phyloP scores from a whole-genome alignment of 2,113 vertebrate genomes.

The Peromyscus californicus region DNA sequence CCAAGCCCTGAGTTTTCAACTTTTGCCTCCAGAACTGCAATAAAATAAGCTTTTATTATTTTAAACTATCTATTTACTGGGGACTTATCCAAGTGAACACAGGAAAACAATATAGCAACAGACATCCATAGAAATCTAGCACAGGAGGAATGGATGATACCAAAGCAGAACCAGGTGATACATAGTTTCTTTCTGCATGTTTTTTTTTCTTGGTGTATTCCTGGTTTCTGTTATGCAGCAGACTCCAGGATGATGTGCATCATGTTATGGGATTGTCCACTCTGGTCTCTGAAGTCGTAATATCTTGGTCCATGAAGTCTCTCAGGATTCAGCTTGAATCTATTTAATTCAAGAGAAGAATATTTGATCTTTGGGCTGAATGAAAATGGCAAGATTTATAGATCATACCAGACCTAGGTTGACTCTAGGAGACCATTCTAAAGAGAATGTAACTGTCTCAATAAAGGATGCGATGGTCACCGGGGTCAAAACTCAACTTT shows the following conservation, averaged over 20 bases:
- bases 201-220: not conserved
- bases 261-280: not conserved
- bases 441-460: not conserved
- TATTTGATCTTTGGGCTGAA: not conserved
- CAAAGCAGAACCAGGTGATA: not conserved
- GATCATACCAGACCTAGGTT: not conserved
- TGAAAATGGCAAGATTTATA: not conserved
- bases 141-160: not conserved
- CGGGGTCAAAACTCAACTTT: not conserved
- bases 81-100: not conserved
- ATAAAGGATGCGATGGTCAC: not conserved
- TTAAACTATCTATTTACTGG: not conserved
- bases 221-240: not conserved
- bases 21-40: not conserved
- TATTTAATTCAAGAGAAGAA: slow-evolving; percentile 1
- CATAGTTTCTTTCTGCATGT: not conserved
- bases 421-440: not conserved
- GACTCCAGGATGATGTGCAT: not conserved
- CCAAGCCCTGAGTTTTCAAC: not conserved
- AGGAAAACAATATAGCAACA: not conserved
- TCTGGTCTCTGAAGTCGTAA: not conserved
- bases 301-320: not conserved
- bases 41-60: not conserved
- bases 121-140: not conserved
- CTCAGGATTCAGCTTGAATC: not conserved